These are phyloP conservation scores for Carcinoscorpius rotundicauda DNA, from an alignment of 1,140 invertebrate genomes.

Conservation along the genomic window DNA sequence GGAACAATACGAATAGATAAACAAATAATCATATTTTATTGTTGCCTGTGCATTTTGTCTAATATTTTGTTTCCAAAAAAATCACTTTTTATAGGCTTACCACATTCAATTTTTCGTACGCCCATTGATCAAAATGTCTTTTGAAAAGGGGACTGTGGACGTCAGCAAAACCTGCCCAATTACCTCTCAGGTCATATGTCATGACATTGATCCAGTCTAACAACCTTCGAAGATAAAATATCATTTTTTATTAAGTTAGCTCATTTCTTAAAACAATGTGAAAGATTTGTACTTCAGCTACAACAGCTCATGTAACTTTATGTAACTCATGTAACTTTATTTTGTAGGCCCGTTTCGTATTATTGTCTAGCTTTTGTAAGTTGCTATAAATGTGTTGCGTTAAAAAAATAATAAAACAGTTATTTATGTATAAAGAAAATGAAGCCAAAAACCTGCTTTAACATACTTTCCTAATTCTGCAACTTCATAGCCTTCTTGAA, in stretches of 20 bases:
- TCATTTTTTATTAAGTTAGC: not conserved
- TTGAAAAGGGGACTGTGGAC: slow-evolving; percentile 71
- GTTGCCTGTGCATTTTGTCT: not conserved
- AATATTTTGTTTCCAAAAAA: not conserved
- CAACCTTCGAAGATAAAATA: slow-evolving; percentile 18
- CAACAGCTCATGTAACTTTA: too few relatives aligned
- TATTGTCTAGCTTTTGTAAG: too few relatives aligned
- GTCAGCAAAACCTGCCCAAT: slow-evolving; percentile 82
- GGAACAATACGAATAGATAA: not conserved
- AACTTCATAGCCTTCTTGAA: slow-evolving; percentile 77
- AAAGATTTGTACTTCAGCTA: not conserved
- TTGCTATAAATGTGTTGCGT: too few relatives aligned
- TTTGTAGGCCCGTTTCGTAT: too few relatives aligned
- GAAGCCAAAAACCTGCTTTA: not conserved
- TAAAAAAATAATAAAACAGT: too few relatives aligned
- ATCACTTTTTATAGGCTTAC: slow-evolving; percentile 40
- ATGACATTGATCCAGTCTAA: slow-evolving; percentile 75
- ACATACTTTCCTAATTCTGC: slow-evolving; percentile 72
- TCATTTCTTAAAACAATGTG: not conserved
- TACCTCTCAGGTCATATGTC: slow-evolving; percentile 81
- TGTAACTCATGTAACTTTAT: too few relatives aligned
- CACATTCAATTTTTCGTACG: slow-evolving; percentile 75
- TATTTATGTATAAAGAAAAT: too few relatives aligned
- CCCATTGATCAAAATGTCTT: slow-evolving; percentile 64
- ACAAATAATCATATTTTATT: slow-evolving; percentile 5